Evolutionary conservation across 1,140 invertebrate genomes (phyloP), one percentile per base, ranked within the genome.

Genomic region (Oryctes rhinoceros): DNA sequence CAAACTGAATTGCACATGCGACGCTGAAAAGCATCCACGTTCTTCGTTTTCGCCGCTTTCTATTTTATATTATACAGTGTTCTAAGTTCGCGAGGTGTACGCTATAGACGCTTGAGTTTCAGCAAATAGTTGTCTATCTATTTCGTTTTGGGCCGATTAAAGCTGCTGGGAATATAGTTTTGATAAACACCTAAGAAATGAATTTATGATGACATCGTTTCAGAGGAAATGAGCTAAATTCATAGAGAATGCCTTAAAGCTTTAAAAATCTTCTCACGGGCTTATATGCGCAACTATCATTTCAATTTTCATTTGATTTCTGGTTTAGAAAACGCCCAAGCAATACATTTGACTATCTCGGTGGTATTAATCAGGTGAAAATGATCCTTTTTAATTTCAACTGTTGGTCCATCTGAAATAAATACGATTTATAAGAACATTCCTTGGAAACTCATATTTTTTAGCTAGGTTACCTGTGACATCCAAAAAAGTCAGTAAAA

Each of bases 251-350:
- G n/a, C 4, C 1, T 15, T 59, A 15, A 18, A n/a, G n/a, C 1
- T n/a, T 59, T 59, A 5, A 59, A 10, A 13, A 49, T 11, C 47
- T 48, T 13, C 80, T 84, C 83, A 88, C 88, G 84, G 6, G 85
- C 85, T 49, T 47, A 80, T 37, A 81, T 79, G 75, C 82, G 20
- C 78, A 81, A 37, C 82, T 82, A 82, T 80, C 81, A 9, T 53
- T 85, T 81, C 80, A 88, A 91, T 5, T 74, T 84, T 89, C 91
- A 92, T 5, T 85, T 87, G 13, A 92, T 87, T 1, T 86, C 81
- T 0, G 91, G 87, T 6, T 80, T 30, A 3, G 91, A 91, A 87
- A 87, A 89, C 0, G 88, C 87, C 0, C 83, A 82, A 3, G 89
- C 87, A 13, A 81, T 81, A 81, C 91, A 92, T 37, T 83, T 80